Evolutionary conservation across 2,888 invertebrate species (phyloP).

Genomic region (Scaptomyza tumidula): DNA sequence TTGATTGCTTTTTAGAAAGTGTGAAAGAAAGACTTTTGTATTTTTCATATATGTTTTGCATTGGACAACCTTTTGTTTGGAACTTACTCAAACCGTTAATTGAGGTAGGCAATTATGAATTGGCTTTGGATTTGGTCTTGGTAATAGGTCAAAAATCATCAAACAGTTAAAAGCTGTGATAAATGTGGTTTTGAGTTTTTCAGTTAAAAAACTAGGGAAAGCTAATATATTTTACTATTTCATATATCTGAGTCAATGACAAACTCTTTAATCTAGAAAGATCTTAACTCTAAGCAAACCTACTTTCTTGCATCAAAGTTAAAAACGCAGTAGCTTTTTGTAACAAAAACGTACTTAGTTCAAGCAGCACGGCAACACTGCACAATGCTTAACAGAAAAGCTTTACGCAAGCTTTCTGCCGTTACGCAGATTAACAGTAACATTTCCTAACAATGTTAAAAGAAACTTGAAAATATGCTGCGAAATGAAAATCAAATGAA

Average conservation of each 20-base stretch:
- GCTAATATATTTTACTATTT: too few relatives aligned
- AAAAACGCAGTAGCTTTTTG: background rate
- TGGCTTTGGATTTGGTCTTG: slow-evolving; percentile 34
- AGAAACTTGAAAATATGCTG: background rate
- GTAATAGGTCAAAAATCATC: slow-evolving; percentile 25
- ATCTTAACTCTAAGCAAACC: background rate
- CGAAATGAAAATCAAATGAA: slow-evolving; percentile 8
- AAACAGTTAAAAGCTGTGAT: slow-evolving; percentile 5
- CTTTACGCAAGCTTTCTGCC: slow-evolving; percentile 39
- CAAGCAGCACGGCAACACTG: slow-evolving; percentile 47
- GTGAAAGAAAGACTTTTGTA: slow-evolving; percentile 53
- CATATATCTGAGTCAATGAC: too few relatives aligned
- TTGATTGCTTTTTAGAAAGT: slow-evolving; percentile 72
- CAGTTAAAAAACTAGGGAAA: background rate
- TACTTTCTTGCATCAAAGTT: background rate
- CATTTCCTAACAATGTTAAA: background rate
- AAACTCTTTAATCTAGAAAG: background rate
- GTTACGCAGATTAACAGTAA: slow-evolving; percentile 5
- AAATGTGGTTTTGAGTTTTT: background rate
- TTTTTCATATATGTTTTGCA: slow-evolving; percentile 10
- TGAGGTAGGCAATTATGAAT: slow-evolving; percentile 72
- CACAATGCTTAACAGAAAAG: slow-evolving; percentile 27
- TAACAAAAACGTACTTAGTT: slow-evolving; percentile 13
- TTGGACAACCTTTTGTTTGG: slow-evolving; percentile 15
- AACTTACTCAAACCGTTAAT: slow-evolving; percentile 45